phyloP scores from a whole-genome alignment of 1,140 invertebrate genomes.

The Trypoxylus dichotomus region DNA sequence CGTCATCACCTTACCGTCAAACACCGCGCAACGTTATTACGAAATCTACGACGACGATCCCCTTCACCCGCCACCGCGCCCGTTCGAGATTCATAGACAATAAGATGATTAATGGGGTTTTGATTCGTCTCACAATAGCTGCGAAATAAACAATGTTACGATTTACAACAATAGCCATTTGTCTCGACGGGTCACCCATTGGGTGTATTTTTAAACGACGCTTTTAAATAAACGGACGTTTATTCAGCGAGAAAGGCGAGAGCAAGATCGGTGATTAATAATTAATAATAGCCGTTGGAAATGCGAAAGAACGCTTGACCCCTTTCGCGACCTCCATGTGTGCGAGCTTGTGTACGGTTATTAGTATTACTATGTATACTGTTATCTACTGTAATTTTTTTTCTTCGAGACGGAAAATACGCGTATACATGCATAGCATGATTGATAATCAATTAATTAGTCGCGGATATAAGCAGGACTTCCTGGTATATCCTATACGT shows the following conservation, averaged over 20 bases:
- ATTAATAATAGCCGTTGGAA: neutral
- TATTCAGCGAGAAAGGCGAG: neutral
- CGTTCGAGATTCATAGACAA: neutral
- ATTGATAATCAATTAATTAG: slow-evolving; percentile 18
- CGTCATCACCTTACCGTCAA: neutral
- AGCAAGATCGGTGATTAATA: slow-evolving; percentile 3
- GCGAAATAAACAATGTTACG: slow-evolving; percentile 11
- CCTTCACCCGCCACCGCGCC: neutral
- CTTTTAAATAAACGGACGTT: neutral
- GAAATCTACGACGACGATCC: neutral
- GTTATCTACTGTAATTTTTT: neutral
- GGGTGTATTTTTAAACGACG: slow-evolving; percentile 2
- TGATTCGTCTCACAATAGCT: neutral
- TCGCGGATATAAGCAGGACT: neutral
- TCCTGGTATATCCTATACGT: neutral
- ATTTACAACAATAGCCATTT: slow-evolving; percentile 12
- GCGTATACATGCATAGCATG: neutral
- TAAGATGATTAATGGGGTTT: slow-evolving; percentile 7
- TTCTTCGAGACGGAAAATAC: neutral
- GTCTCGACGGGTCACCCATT: neutral
- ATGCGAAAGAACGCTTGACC: neutral
- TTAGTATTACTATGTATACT: neutral
- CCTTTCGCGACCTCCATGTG: neutral
- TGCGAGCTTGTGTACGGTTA: neutral
- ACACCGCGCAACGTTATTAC: neutral